Percentiles rank a stretch among this genome's conserved stretches.
phyloP scores from a whole-genome alignment of 2,113 vertebrate species.

The Mormyrus iriodes region DNA sequence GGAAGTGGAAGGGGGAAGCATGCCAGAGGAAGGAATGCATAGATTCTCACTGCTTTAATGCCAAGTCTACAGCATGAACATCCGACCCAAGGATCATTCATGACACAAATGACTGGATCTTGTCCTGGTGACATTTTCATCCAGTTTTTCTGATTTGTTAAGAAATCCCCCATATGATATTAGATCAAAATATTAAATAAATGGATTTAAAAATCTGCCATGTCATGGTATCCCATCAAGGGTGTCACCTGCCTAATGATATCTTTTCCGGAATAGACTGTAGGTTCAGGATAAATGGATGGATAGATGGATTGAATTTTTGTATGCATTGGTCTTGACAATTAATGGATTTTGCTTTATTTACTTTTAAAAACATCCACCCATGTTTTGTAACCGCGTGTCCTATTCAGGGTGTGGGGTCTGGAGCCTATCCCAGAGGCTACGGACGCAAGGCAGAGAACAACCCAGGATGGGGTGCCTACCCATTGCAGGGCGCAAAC shows the following conservation, averaged over 20 bases:
- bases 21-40: background rate
- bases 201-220: background rate
- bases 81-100: background rate
- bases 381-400: background rate
- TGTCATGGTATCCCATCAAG: background rate
- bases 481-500: background rate
- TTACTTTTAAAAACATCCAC: background rate
- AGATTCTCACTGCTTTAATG: background rate
- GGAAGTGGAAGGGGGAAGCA: constrained; percentile 19
- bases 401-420: background rate
- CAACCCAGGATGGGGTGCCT: background rate
- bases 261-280: background rate
- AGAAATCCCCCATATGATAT: background rate
- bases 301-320: background rate
- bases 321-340: background rate
- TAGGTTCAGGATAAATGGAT: background rate
- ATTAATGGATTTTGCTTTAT: background rate
- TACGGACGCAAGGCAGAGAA: background rate
- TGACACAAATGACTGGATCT: background rate
- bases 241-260: background rate
- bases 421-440: background rate
- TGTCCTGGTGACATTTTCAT: background rate
- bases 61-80: background rate
- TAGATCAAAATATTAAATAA: background rate
- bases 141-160: background rate